Conservation (phyloP, 2,113 vertebrate species). For the Aviceda subcristata region DNA sequence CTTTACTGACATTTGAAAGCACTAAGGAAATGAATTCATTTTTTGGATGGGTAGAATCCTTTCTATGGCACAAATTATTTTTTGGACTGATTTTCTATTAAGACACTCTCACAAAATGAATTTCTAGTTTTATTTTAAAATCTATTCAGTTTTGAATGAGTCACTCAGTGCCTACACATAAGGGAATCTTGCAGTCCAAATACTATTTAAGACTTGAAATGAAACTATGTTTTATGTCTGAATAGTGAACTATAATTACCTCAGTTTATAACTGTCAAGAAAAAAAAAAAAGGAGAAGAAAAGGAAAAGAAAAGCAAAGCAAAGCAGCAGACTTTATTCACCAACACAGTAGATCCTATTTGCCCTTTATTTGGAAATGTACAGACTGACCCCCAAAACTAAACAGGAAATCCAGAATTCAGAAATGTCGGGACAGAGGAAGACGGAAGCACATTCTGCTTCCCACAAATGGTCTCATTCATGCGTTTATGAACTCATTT, state of each 20-base stretch:
- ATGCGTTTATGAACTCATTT: not conserved
- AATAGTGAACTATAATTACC: slow-evolving; percentile 31
- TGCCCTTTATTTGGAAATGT: not conserved
- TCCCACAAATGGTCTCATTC: not conserved
- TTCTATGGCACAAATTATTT: slow-evolving; percentile 13
- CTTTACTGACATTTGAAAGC: not conserved
- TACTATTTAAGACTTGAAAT: slow-evolving; percentile 41
- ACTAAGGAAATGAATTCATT: not conserved
- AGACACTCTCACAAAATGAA: not conserved
- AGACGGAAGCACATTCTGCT: not conserved
- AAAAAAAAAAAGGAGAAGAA: not conserved
- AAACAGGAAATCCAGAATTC: not conserved
- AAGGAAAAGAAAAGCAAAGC: not conserved
- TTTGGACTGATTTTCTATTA: not conserved
- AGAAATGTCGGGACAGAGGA: not conserved
- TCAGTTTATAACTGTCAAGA: slow-evolving; percentile 5
- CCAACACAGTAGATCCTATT: not conserved
- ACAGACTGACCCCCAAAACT: not conserved
- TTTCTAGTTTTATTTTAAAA: slow-evolving; percentile 50
- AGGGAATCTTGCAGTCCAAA: slow-evolving; percentile 49
- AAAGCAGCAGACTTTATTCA: not conserved
- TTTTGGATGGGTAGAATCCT: not conserved
- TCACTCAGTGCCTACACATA: slow-evolving; percentile 33
- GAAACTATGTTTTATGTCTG: slow-evolving; percentile 44
- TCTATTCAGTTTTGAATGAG: slow-evolving; percentile 49